Evolutionary conservation across 2,113 vertebrate species (phyloP), one percentile per base, ranked within the genome.

Genomic region (Patagioenas fasciata): DNA sequence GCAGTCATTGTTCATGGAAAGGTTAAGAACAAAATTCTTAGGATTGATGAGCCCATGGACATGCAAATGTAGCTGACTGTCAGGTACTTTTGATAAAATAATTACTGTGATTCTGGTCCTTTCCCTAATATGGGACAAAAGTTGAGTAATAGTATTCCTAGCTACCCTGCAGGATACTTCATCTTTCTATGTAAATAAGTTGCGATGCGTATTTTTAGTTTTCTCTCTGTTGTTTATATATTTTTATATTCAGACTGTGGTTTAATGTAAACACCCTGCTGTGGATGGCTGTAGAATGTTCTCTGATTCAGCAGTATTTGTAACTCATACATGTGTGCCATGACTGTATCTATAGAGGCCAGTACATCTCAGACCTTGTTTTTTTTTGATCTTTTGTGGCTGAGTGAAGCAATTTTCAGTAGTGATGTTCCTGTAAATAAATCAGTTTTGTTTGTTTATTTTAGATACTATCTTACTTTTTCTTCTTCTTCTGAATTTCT

Each of bases 21-120:
- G 36, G 44, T 25, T 50, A 66, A 72, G n/a, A 88, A 67, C 15
- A 92, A 75, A 44, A 48, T 14, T 47, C 44, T 47, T 19, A 70
- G n/a, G n/a, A 73, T 13, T 91, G 50, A 62, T 86, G 44, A 81
- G 32, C 28, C 21, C 48, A 6, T 61, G 58, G n/a, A 84, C 28
- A 69, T 24, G 56, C 8, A 42, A 71, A 65, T 58, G 21, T 51
- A 66, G n/a, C 17, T 86, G 47, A n/a, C 36, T 61, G 15, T 79
- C 26, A 71, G 47, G 19, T 77, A n/a, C 50, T 90, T 96, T 67
- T 73, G 34, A 58, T 87, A 25, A 62, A 94, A 73, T 73, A 58
- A 54, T 91, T 83, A 28, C 28, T 57, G 6, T 65, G 18, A 72
- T 91, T 91, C 32, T 81, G 5, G 13, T 85, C 20, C 24, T 72